phyloP scores from a whole-genome alignment of 2,797 vertebrate species.

The Zalophus californianus region DNA sequence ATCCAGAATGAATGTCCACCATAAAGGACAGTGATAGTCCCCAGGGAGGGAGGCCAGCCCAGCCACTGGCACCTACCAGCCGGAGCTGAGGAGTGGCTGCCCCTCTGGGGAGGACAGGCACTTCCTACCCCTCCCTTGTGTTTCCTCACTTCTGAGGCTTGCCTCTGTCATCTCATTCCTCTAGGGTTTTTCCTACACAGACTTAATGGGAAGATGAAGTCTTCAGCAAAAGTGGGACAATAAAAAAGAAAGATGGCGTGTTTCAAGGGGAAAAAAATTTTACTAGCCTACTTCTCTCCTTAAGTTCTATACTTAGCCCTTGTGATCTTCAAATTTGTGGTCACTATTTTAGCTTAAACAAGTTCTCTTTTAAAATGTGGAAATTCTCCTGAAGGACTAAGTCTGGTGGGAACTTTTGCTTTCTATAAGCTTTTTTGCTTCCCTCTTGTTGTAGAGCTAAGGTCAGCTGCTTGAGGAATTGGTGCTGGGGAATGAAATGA shows the following conservation, averaged over 20 bases:
- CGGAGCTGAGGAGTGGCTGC: too few species aligned
- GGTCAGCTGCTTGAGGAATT: not conserved
- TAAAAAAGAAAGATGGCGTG: not conserved
- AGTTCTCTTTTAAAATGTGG: not conserved
- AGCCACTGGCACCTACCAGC: not conserved
- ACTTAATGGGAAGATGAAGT: not conserved
- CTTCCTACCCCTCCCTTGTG: accelerated
- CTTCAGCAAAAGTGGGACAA: not conserved
- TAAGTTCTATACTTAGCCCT: not conserved
- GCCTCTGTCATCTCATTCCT: not conserved
- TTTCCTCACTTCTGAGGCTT: not conserved
- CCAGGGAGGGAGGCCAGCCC: not conserved
- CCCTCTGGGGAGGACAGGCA: accelerated
- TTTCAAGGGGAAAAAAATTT: not conserved
- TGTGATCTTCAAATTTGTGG: not conserved
- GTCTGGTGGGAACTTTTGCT: not conserved
- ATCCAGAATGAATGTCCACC: not conserved
- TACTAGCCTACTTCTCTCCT: not conserved
- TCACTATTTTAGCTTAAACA: not conserved
- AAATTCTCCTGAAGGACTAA: not conserved
- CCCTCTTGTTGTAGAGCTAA: not conserved
- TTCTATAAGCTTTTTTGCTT: not conserved
- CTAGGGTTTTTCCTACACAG: not conserved
- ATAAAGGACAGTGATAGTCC: not conserved
- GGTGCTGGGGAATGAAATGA: not conserved